phyloP scores from a whole-genome alignment of 2,797 vertebrate species.

The Gymnothorax javanicus region DNA sequence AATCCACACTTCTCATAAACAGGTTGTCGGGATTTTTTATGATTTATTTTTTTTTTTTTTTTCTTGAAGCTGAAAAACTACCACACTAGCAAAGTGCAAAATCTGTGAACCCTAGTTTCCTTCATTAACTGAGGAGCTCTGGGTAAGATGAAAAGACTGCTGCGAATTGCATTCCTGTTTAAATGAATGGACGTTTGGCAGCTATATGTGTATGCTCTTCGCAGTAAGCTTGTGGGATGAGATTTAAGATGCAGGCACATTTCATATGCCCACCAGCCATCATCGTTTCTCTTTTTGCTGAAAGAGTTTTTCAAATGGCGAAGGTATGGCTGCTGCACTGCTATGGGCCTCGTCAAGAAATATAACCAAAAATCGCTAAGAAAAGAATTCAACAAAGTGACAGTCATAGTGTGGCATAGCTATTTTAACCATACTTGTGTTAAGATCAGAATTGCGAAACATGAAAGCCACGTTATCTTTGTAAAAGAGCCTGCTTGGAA shows the following conservation, averaged over 20 bases:
- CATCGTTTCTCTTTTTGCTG: not conserved
- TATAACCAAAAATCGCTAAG: not conserved
- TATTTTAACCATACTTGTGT: not conserved
- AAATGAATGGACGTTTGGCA: not conserved
- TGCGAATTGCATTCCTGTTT: not conserved
- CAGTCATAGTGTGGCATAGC: not conserved
- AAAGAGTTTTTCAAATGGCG: not conserved
- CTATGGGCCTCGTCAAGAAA: not conserved
- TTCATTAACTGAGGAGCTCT: not conserved
- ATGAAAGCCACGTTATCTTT: not conserved
- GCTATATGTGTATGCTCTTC: not conserved
- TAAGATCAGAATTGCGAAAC: not conserved
- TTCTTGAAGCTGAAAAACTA: not conserved
- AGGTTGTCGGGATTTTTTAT: not conserved
- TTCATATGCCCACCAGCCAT: not conserved
- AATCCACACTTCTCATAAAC: not conserved
- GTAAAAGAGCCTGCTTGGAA: not conserved
- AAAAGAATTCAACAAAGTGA: too few relatives aligned
- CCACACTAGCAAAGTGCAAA: not conserved
- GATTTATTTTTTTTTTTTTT: not conserved
- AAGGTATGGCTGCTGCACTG: not conserved
- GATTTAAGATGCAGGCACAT: not conserved
- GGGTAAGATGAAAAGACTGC: not conserved
- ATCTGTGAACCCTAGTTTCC: not conserved
- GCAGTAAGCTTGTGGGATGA: not conserved